Percentiles rank a stretch among this genome's conserved stretches.
These are phyloP conservation scores for Mongoloraphidia duomilia DNA, from an alignment of 2,888 invertebrate species.

Conservation along the genomic window DNA sequence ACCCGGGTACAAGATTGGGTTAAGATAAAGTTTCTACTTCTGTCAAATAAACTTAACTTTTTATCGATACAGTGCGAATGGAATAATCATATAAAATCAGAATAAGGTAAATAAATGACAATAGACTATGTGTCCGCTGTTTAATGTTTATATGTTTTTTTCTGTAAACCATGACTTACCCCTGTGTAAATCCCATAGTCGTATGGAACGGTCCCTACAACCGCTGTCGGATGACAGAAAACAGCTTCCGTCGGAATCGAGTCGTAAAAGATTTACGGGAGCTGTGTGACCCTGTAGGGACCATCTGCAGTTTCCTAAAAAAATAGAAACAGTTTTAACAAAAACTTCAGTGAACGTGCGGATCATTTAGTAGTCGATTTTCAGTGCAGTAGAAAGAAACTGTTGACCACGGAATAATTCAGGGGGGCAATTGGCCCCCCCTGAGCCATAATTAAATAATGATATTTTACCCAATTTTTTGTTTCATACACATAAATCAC, in stretches of 20 bases:
- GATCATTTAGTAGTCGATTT: not conserved
- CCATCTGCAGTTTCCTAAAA: constrained; percentile 58
- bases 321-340: constrained; percentile 3
- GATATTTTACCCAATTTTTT: too few relatives aligned
- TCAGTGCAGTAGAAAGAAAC: not conserved
- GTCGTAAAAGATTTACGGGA: constrained; percentile 55
- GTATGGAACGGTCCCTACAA: constrained; percentile 57
- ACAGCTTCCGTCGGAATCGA: constrained; percentile 57
- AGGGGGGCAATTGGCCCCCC: too few relatives aligned
- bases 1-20: too few relatives aligned
- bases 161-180: constrained; percentile 34
- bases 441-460: too few relatives aligned
- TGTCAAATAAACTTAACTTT: too few relatives aligned
- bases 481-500: too few relatives aligned
- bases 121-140: too few relatives aligned
- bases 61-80: too few relatives aligned
- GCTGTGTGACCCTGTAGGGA: constrained; percentile 65
- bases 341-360: not conserved
- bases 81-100: too few relatives aligned
- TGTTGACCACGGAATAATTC: constrained; percentile 1
- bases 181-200: constrained; percentile 68
- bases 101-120: too few relatives aligned
- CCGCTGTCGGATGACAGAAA: constrained; percentile 61
- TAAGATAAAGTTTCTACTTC: too few relatives aligned
- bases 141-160: too few relatives aligned